A percentile compares a stretch with the other conserved stretches of the same genome.
These are phyloP conservation scores for Pitta sordida DNA, from an alignment of 2,113 vertebrate genomes.

Conservation along the genomic window DNA sequence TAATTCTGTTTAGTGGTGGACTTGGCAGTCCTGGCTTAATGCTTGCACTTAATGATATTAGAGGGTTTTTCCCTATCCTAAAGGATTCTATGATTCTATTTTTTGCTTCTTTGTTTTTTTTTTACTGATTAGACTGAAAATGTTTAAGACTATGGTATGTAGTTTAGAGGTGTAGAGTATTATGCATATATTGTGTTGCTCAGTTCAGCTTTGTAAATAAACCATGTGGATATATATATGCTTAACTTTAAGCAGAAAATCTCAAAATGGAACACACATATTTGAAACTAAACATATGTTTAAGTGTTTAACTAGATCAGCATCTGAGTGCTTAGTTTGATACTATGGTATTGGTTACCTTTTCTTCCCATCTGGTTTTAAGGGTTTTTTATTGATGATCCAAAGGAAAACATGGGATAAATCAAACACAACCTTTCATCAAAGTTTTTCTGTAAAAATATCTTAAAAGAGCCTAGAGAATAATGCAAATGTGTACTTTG, in stretches of 20 bases:
- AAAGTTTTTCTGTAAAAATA: conserved; percentile 10
- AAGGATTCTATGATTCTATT: neutral
- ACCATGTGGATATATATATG: neutral
- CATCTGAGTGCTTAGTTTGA: neutral
- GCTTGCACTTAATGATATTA: neutral
- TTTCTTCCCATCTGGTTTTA: conserved; percentile 16
- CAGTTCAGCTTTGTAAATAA: neutral
- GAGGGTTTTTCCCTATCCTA: neutral
- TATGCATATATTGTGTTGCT: neutral
- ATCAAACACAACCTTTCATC: neutral
- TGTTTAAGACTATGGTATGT: neutral
- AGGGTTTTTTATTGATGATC: neutral
- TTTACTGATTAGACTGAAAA: neutral
- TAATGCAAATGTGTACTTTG: neutral
- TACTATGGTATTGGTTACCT: neutral
- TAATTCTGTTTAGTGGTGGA: neutral
- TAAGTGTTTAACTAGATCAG: conserved; percentile 5
- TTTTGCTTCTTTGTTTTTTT: neutral
- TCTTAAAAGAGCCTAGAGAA: neutral
- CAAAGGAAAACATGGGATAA: neutral
- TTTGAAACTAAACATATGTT: conserved; percentile 22
- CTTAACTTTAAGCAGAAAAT: neutral
- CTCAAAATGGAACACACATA: neutral
- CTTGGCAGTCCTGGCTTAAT: neutral
- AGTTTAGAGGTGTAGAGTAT: neutral